Evolutionary conservation across 2,797 vertebrate species (phyloP).

Genomic region (Mycteria americana): DNA sequence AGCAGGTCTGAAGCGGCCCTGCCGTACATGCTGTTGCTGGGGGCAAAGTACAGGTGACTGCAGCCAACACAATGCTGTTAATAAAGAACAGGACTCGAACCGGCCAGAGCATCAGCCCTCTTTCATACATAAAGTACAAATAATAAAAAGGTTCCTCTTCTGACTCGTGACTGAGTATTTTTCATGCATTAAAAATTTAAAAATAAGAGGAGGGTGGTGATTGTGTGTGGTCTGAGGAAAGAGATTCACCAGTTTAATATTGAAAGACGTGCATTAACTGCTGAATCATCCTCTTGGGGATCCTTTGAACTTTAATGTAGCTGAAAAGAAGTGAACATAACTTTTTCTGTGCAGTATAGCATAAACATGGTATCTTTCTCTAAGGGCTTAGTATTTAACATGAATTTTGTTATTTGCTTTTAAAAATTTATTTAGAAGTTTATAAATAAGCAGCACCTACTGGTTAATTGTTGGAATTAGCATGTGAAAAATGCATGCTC

Average conservation of each 20-base stretch:
- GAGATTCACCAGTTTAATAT: neutral
- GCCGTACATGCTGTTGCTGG: neutral
- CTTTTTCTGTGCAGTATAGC: neutral
- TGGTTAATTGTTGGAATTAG: neutral
- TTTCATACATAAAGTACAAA: neutral
- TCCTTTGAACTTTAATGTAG: neutral
- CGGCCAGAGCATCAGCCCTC: neutral
- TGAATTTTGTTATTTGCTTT: neutral
- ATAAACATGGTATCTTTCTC: neutral
- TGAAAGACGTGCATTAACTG: neutral
- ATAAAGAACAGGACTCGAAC: neutral
- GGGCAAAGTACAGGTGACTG: neutral
- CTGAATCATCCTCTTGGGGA: slow-evolving; percentile 13
- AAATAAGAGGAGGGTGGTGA: neutral
- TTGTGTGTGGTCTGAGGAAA: neutral
- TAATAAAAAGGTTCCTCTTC: neutral
- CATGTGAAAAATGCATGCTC: neutral
- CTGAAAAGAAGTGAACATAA: neutral
- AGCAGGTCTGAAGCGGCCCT: neutral
- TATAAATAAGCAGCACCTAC: neutral
- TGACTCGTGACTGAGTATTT: neutral
- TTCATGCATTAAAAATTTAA: neutral
- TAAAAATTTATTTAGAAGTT: neutral
- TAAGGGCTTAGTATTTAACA: neutral
- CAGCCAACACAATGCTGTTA: neutral